phyloP scores from a whole-genome alignment of 92 coral and sea anemone genomes.

The Chrysogorgia sp. region DNA sequence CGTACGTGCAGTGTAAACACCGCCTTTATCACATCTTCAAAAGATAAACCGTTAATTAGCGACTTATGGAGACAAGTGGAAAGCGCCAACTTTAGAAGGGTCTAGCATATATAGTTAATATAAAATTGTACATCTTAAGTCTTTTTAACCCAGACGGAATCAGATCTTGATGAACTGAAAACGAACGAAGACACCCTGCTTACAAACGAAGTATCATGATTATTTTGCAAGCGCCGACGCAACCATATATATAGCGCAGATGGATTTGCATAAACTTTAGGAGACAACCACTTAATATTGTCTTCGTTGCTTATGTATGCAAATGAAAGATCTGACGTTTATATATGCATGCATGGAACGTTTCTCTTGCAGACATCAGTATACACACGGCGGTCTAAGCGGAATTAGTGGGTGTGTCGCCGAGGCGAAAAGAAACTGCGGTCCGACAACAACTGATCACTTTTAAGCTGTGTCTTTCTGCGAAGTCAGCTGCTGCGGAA shows the following conservation, averaged over 20 bases:
- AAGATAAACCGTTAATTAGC: too few species aligned
- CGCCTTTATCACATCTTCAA: too few species aligned
- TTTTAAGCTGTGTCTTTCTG: not conserved
- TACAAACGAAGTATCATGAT: too few species aligned
- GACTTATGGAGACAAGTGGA: too few species aligned
- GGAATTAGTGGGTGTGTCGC: constrained; percentile 33
- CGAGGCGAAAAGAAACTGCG: constrained; percentile 14
- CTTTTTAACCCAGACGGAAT: too few species aligned
- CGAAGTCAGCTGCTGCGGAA: not conserved
- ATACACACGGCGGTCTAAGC: not conserved
- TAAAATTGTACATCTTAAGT: too few species aligned
- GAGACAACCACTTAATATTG: constrained; percentile 43
- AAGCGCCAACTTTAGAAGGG: too few species aligned
- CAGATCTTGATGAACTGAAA: too few species aligned
- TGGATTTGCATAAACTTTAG: constrained; percentile 33
- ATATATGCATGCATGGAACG: not conserved
- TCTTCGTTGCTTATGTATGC: constrained; percentile 26
- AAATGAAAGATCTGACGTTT: constrained; percentile 11
- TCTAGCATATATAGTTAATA: too few species aligned
- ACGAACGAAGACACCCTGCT: too few species aligned
- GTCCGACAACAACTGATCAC: constrained; percentile 1
- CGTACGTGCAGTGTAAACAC: too few species aligned
- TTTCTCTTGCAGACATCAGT: constrained; percentile 16
- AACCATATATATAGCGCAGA: constrained; percentile 1
- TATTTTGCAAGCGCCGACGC: too few species aligned